phyloP scores from a whole-genome alignment of 2,797 vertebrate species.

The Gymnoscopelus braueri region DNA sequence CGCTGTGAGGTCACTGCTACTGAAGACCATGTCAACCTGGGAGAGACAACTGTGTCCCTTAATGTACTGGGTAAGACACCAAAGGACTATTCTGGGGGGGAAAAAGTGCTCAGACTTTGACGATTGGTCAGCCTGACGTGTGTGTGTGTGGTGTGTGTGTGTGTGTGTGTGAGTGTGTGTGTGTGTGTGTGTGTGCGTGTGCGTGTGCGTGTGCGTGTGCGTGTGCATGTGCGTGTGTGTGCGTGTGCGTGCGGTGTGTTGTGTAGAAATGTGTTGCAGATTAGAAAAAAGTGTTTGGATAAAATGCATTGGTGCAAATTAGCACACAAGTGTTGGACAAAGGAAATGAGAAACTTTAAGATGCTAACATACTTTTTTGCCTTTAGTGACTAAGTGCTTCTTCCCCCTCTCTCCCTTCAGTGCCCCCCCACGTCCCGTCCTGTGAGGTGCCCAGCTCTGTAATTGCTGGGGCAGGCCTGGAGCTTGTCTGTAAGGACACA shows the following conservation, averaged over 20 bases:
- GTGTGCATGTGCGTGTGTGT: background rate
- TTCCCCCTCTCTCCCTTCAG: constrained; percentile 68
- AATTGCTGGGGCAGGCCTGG: constrained; percentile 85
- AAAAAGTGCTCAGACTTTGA: too few relatives aligned
- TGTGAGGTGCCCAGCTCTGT: constrained; percentile 90
- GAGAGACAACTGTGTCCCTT: constrained; percentile 86
- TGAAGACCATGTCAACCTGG: constrained; percentile 84
- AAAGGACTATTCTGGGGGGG: too few relatives aligned
- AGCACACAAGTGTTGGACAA: background rate
- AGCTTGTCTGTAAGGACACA: constrained; percentile 90
- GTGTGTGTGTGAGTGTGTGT: background rate
- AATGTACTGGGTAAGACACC: constrained; percentile 85
- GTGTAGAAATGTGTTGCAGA: background rate
- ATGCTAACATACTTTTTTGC: too few relatives aligned
- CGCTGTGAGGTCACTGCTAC: constrained; percentile 93
- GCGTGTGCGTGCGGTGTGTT: background rate
- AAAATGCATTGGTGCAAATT: too few relatives aligned
- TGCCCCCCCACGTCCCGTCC: constrained; percentile 85
- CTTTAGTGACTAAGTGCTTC: too few relatives aligned
- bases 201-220: background rate
- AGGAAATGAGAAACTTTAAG: background rate
- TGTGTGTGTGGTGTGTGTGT: background rate
- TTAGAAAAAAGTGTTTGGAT: too few relatives aligned
- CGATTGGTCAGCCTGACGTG: too few relatives aligned
- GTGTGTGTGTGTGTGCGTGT: background rate